Percentiles rank a stretch among this genome's conserved stretches.
Conservation (phyloP, 2,797 vertebrate species). For the Zonotrichia albicollis region DNA sequence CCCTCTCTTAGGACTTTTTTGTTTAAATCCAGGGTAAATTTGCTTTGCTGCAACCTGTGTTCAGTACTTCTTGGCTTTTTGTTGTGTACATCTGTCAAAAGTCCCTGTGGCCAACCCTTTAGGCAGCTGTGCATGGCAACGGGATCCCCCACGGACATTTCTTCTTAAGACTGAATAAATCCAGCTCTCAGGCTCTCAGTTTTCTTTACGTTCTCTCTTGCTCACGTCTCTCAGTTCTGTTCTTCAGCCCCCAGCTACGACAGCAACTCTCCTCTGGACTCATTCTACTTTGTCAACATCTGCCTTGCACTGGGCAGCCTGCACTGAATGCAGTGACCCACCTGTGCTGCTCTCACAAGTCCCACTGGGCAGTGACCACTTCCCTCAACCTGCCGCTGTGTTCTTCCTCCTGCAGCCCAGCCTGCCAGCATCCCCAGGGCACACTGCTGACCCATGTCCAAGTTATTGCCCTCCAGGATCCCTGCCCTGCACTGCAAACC, state of each 20-base stretch:
- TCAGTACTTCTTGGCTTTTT: background rate
- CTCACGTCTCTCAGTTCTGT: background rate
- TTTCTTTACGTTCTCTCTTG: background rate
- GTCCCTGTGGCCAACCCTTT: background rate
- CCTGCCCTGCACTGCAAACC: background rate
- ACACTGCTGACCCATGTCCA: background rate
- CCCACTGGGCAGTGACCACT: background rate
- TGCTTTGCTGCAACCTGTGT: background rate
- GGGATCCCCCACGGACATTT: background rate
- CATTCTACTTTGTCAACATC: background rate
- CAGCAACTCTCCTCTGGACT: fast-evolving
- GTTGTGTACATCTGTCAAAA: background rate
- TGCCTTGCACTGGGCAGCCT: background rate
- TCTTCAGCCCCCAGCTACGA: background rate
- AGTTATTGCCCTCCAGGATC: background rate
- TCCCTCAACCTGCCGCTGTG: background rate
- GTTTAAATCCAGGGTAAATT: background rate
- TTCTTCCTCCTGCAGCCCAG: background rate
- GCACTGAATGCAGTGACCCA: too few species aligned
- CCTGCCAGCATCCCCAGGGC: background rate
- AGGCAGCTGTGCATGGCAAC: background rate
- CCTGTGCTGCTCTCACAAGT: background rate
- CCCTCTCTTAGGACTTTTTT: background rate
- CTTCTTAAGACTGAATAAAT: background rate
- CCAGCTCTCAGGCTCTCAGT: background rate